Base-by-base conservation (phyloP, 1,140 invertebrate species). In the Drosophila nasuta region DNA sequence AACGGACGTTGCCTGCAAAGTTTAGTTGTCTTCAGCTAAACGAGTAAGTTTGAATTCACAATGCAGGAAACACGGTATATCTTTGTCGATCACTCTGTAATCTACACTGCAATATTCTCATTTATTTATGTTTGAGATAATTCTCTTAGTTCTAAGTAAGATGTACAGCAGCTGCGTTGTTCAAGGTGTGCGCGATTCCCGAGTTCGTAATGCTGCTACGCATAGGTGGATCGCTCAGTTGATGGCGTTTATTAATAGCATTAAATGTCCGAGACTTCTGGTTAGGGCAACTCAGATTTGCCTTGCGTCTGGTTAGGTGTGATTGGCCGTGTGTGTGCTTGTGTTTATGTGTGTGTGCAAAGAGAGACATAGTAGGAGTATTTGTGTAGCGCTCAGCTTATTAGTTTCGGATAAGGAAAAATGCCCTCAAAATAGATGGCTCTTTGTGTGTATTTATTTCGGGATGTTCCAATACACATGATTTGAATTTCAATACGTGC, bases 211-310 rank as follows among this genome's bases (percentile, higher is more conserved):
- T 82, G 46, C 46, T 79, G 51, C 46, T 79, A 76, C 52, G 83
- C 82, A 81, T 72, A 82, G 60, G 63, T 71, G 62, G 65, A 75
- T 71, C 48, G 62, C 45, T 71, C 48, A 54, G 52, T 78, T 71
- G 63, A 20, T 85, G 69, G 35, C 38, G 45, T 76, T 69, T 87
- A 87, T 87, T 80, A 72, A 77, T 87, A 87, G 83, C 45, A 64
- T 56, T 17, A 41, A 33, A 54, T 60, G 49, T 69, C 52, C 68
- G 62, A 75, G 73, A 74, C 77, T 78, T 83, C 63, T 72, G 81
- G 66, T 83, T 88, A 83, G 80, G 83, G 69, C 83, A 82, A 80
- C 77, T 71, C 52, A 69, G 74, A 74, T 71, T 76, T 62, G 79
- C 72, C 63, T 83, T 71, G 59, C 28, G 59, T 35, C 62, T 72